These are phyloP conservation scores for Mus spretus DNA, from an alignment of 2,797 vertebrate species.

Conservation along the genomic window DNA sequence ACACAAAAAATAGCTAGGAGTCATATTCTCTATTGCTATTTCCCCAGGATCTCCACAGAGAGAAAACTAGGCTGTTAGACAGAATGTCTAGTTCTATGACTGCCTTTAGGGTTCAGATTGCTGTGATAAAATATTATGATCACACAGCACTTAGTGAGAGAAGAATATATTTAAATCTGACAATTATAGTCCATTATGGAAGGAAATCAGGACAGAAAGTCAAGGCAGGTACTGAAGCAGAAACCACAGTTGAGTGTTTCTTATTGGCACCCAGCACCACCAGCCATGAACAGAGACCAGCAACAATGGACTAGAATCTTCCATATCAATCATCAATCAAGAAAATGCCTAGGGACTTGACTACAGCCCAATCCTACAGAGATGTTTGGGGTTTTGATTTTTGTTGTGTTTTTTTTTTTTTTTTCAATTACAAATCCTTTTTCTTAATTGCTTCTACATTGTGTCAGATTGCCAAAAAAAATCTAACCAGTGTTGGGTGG, in stretches of 20 bases:
- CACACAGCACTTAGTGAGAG: not conserved
- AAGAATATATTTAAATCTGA: not conserved
- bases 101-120: not conserved
- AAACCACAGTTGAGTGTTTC: not conserved
- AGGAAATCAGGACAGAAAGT: not conserved
- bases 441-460: not conserved
- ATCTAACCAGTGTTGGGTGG: not conserved
- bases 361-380: not conserved
- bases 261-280: not conserved
- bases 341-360: not conserved
- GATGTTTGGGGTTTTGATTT: not conserved
- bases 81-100: not conserved
- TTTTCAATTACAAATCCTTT: not conserved
- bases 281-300: not conserved
- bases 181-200: not conserved
- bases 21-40: not conserved
- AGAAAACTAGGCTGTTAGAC: not conserved
- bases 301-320: not conserved
- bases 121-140: not conserved
- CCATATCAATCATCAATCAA: not conserved
- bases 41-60: not conserved
- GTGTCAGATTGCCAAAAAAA: not conserved
- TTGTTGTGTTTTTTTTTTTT: not conserved
- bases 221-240: not conserved
- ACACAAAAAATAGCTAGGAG: not conserved